Evolutionary conservation across 2,888 invertebrate genomes (phyloP), one percentile per base, ranked within the genome.

Genomic region (Corbicula japonica): DNA sequence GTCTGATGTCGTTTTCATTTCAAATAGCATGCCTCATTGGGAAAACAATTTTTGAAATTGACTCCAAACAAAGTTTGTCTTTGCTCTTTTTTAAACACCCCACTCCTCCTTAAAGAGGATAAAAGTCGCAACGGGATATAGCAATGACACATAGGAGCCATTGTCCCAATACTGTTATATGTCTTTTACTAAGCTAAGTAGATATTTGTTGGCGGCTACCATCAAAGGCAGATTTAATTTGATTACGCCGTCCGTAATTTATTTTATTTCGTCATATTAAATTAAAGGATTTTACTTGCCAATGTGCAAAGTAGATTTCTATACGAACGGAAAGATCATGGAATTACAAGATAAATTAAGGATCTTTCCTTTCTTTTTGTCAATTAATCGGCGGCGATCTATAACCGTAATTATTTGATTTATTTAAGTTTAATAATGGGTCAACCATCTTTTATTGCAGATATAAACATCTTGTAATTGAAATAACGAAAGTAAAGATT

Each of bases 1-100:
- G 48, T 80, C 72, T 70, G 71, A 80, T 68, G 68, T 75, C 44
- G 66, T 71, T 71, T 71, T 60, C 72, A 62, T 32, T 61, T 58
- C 26, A 44, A 71, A 66, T 80, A 71, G 62, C 68, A 75, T 44
- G 80, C 61, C 44, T 72, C 80, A 76, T 75, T 80, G 65, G 38
- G 34, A 61, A 72, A 54, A 76, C 80, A 71, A 71, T 75, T 75
- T 66, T 41, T 38, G 69, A 80, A 75, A 80, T 75, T 75, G 75
- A 72, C 75, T 66, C 54, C 61, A 35, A 75, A 71, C 26, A 46
- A 52, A 46, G 46, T 44, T 56, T 48, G 46, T 30, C 62, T 35
- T 65, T 34, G 34, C 48, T 71, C 41, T 63, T 60, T 63, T 65
- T 58, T 28, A 48, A 44, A 46, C 28, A 15, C 35, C 30, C 35